These are phyloP conservation scores for Drosophila equinoxialis DNA, from an alignment of 1,140 invertebrate species.

Conservation along the genomic window DNA sequence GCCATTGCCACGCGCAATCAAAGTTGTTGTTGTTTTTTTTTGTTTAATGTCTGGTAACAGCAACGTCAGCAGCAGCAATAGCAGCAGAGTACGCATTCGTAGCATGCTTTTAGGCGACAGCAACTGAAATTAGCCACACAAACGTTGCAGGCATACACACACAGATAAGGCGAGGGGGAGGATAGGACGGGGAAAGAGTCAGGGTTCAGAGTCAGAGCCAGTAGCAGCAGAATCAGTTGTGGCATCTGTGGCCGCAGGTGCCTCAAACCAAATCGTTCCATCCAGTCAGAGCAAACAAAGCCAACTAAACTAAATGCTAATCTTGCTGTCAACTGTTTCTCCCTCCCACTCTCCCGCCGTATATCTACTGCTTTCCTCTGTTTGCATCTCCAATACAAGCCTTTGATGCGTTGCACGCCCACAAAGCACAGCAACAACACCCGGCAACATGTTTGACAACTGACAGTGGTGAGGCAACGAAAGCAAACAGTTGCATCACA, in stretches of 20 bases:
- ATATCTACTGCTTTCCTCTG: not conserved
- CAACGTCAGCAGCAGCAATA: conserved; percentile 6
- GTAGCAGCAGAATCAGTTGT: conserved; percentile 39
- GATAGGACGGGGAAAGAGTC: too few relatives aligned
- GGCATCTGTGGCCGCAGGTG: conserved; percentile 43
- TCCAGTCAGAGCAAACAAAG: conserved; percentile 42
- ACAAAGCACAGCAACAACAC: conserved; percentile 51
- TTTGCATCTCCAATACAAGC: conserved; percentile 34
- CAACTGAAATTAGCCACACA: conserved; percentile 52
- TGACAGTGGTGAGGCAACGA: conserved; percentile 47
- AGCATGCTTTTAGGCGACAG: conserved; percentile 57
- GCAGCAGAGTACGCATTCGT: conserved; percentile 3
- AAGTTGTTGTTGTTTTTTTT: conserved; percentile 27
- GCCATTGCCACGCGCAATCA: conserved; percentile 42
- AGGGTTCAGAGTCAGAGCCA: not conserved
- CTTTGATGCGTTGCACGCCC: conserved; percentile 39
- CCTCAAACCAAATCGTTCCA: conserved; percentile 16
- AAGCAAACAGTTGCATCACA: not conserved
- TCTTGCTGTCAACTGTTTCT: conserved; percentile 34
- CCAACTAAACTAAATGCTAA: conserved; percentile 68
- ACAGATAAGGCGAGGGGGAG: not conserved
- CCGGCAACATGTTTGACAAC: conserved; percentile 61
- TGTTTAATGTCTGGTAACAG: conserved; percentile 40
- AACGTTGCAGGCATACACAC: conserved; percentile 16
- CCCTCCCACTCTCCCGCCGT: not conserved